Conservation (phyloP, 2,888 invertebrate genomes). For the Drosophila borealis region DNA sequence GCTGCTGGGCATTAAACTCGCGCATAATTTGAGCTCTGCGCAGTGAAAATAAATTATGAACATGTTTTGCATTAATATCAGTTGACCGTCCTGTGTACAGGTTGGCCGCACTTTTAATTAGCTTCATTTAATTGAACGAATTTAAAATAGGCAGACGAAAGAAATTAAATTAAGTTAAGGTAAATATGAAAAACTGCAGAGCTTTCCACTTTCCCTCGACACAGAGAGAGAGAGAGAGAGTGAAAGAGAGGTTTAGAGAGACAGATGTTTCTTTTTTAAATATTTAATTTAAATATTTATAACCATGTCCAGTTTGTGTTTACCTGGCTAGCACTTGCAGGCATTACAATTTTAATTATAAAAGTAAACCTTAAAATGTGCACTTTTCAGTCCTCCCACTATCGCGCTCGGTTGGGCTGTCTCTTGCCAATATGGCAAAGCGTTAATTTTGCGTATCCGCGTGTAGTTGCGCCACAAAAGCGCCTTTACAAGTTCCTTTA, state of each 20-base stretch:
- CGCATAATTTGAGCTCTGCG: not conserved
- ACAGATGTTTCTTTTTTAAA: conserved; percentile 24
- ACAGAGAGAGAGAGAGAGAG: not conserved
- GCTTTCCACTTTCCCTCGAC: not conserved
- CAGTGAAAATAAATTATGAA: not conserved
- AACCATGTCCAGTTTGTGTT: not conserved
- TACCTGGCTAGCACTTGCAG: conserved; percentile 31
- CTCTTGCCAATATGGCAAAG: conserved; percentile 15
- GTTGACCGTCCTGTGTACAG: not conserved
- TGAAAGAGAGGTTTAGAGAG: not conserved
- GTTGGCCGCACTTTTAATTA: conserved; percentile 4
- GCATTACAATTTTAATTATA: conserved; percentile 62
- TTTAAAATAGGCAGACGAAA: conserved; percentile 26
- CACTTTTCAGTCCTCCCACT: conserved; percentile 18
- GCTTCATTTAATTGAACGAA: conserved; percentile 28
- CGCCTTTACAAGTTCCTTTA: conserved; percentile 34
- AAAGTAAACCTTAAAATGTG: conserved; percentile 60
- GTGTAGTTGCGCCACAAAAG: conserved; percentile 32
- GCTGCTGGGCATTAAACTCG: not conserved
- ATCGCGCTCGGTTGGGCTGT: not conserved
- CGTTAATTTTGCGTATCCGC: conserved; percentile 21
- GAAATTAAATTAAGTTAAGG: conserved; percentile 25
- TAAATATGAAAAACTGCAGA: conserved; percentile 10
- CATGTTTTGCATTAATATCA: conserved; percentile 1
- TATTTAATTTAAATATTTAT: conserved; percentile 55